A percentile compares a stretch with the other conserved stretches of the same genome.
Evolutionary conservation across 2,113 vertebrate genomes (phyloP).

Genomic region (Elachura formosa): DNA sequence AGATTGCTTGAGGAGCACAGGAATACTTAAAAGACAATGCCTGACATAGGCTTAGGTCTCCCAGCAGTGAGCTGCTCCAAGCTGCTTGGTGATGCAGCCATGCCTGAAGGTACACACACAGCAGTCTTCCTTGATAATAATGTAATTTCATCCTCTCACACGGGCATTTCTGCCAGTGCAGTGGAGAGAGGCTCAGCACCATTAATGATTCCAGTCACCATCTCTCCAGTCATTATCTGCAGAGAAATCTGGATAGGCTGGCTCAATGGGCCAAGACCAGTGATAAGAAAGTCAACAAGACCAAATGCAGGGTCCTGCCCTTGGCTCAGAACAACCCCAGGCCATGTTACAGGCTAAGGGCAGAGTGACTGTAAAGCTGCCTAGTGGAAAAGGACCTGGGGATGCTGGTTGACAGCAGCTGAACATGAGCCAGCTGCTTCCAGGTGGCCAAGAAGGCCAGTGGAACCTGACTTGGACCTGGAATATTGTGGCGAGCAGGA

Average conservation of each 20-base stretch:
- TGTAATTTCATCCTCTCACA: background rate
- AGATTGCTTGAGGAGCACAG: background rate
- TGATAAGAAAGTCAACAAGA: background rate
- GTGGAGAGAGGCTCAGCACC: background rate
- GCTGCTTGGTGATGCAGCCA: background rate
- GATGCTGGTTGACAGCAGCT: background rate
- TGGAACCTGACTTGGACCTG: background rate
- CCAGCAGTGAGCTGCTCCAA: background rate
- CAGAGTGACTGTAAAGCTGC: background rate
- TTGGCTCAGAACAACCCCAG: background rate
- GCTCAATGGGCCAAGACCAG: background rate
- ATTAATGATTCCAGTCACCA: background rate
- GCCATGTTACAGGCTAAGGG: too few species aligned
- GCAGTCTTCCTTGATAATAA: background rate
- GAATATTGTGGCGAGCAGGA: background rate
- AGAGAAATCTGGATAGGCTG: background rate
- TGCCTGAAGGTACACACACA: background rate
- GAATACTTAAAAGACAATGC: background rate
- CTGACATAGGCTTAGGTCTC: background rate
- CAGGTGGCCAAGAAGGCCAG: background rate
- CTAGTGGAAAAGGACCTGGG: background rate
- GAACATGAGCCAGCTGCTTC: background rate
- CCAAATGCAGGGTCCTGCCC: accelerated
- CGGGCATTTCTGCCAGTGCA: background rate
- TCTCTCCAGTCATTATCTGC: background rate